Evolutionary conservation across 2,113 vertebrate species (phyloP), one percentile per base, ranked within the genome.

Genomic region (Pagrus major): DNA sequence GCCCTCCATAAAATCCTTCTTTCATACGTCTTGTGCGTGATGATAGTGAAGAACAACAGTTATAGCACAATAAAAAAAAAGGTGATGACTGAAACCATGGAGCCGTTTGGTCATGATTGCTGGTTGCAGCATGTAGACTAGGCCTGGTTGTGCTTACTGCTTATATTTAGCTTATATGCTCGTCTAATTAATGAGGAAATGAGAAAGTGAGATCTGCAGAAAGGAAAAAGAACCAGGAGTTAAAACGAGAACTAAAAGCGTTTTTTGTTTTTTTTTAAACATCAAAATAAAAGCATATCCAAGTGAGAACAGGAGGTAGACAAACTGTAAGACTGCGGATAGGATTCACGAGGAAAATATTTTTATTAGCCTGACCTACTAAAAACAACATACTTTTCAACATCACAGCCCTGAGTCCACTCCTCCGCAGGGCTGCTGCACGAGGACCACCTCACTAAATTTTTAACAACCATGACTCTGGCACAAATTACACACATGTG

Each of bases 401-500:
- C 58, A 42, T 51, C 41, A 37, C 29, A 52, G 49, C 23, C 47
- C 46, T 52, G 71, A 78, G 16, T 76, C 61, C 14, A 75, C 55
- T 54, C n/a, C n/a, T n/a, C n/a, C n/a, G 39, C 55, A n/a, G 29
- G 59, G 39, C 58, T 67, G 41, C 39, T 65, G 41, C 77, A 85
- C 35, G 21, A 86, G 27, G 54, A 39, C 55, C 18, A 39, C 55
- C 18, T 77, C 27, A 9, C 1, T 35, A 9, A 33, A 25, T 65
- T 39, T 39, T 44, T 83, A 85, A 85, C 5, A 54, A 70, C 25
- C 56, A 37, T 49, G 31, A 73, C 41, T 29, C 23, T 1, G 41
- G 69, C 44, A 77, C 35, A 81, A 76, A 83, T 42, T 20, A 63
- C 65, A 79, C 68, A 69, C 68, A 80, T 88, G 69, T 60, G 78